Evolutionary conservation across 2,113 vertebrate species (phyloP).

Genomic region (rat (Rattus norvegicus)): DNA sequence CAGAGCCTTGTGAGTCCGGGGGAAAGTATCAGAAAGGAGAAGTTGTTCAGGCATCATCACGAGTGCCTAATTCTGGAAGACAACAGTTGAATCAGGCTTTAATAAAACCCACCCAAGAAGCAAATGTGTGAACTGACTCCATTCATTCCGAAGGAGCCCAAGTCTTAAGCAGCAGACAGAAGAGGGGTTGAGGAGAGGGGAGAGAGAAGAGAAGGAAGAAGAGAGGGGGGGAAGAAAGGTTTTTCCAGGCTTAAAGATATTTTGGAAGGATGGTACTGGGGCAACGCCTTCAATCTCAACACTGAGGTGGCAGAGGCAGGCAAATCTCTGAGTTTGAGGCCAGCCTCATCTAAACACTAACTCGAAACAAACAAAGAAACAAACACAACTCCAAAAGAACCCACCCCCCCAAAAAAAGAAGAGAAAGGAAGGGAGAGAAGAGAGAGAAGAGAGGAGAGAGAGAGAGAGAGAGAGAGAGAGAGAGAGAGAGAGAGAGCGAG

Average conservation of each 20-base stretch:
- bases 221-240: background rate
- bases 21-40: constrained; percentile 3
- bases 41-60: background rate
- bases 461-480: too few species aligned
- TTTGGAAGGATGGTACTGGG: background rate
- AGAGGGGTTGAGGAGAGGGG: background rate
- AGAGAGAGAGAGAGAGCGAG: too few species aligned
- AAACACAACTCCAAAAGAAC: too few species aligned
- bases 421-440: background rate
- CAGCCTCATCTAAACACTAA: background rate
- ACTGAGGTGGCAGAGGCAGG: background rate
- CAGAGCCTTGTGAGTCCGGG: background rate
- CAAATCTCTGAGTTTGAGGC: background rate
- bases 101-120: background rate
- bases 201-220: background rate
- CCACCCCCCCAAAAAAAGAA: background rate
- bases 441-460: background rate
- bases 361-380: background rate
- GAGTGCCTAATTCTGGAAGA: background rate
- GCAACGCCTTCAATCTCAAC: background rate
- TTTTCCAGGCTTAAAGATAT: background rate
- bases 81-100: background rate
- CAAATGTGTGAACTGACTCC: background rate
- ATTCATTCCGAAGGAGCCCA: background rate
- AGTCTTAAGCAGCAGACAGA: background rate